Conservation (phyloP, 2,113 vertebrate genomes). For the Gymnogyps californianus region DNA sequence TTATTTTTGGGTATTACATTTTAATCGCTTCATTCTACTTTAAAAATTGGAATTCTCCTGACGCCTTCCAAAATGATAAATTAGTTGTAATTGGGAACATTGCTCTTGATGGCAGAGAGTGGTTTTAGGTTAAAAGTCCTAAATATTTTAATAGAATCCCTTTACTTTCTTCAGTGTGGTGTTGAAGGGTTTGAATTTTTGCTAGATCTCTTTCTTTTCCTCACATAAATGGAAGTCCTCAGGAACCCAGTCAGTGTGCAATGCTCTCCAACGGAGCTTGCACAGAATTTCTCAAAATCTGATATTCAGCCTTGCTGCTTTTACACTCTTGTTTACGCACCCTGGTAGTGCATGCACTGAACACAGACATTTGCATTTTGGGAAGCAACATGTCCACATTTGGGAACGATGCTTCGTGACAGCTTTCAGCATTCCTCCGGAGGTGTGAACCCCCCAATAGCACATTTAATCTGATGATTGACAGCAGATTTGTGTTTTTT, state of each 20-base stretch:
- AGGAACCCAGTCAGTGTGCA: neutral
- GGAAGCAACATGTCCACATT: neutral
- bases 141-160: neutral
- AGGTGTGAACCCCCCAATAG: neutral
- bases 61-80: neutral
- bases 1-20: constrained; percentile 46
- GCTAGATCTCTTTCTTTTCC: neutral
- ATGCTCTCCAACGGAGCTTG: neutral
- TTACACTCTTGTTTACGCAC: neutral
- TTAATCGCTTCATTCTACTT: constrained; percentile 37
- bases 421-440: neutral
- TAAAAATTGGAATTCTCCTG: constrained; percentile 21
- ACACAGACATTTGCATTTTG: neutral
- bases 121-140: constrained; percentile 3
- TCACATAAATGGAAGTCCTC: neutral
- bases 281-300: neutral
- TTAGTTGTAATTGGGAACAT: constrained; percentile 25
- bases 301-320: neutral
- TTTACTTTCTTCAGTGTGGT: neutral
- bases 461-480: neutral
- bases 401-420: neutral
- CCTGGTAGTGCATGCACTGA: neutral
- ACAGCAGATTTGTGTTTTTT: neutral
- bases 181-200: neutral
- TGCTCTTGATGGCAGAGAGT: neutral